Base-by-base conservation (phyloP, 2,113 vertebrate genomes). In the Cromileptes altivelis region DNA sequence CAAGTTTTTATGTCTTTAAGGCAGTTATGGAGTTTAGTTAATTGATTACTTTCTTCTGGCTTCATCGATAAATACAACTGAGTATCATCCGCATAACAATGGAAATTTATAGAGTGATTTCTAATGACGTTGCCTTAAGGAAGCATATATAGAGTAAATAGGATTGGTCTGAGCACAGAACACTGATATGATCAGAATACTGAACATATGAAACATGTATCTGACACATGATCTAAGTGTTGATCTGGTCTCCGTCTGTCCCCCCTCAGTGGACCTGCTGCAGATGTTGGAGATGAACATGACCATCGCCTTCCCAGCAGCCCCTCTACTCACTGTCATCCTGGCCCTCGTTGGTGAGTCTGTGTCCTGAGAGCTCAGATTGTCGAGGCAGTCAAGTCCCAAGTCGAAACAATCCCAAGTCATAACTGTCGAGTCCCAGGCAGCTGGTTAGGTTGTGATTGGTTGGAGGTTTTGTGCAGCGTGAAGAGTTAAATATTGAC, bases 231-330 rank as follows among this genome's bases (percentile, higher is more conserved):
- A 49, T 13, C 47, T 15, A n/a, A 53, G 53, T 77, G n/a, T 79
- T 79, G 53, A 81, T 45, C 53, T 50, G 47, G 10, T 78, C 14
- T 80, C 9, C 33, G 1, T 85, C 21, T 75, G 50, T 21, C 4
- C n/a, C 6, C 53, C 68, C 50, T 75, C 95, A 99, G 98, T 99
- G 88, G 98, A 99, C 90, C 96, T 99, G 63, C 94, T 99, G 9
- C 98, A 99, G 95, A 99, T 99, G 98, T 93, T 99, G 93, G 98
- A 99, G 91, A 99, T 99, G 98, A 99, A 99, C 93, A 98, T 99
- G 98, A 98, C 97, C 45, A 98, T 99, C 42, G 98, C 98, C 0
- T 99, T 99, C 92, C 98, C 98, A 0, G 98, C 98, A 2, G 98
- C 98, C 56, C 98, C 98, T 23, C 93, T 99, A 82, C 97, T 99